Conservation (phyloP, 1,140 invertebrate genomes). For the Papilio polytes region DNA sequence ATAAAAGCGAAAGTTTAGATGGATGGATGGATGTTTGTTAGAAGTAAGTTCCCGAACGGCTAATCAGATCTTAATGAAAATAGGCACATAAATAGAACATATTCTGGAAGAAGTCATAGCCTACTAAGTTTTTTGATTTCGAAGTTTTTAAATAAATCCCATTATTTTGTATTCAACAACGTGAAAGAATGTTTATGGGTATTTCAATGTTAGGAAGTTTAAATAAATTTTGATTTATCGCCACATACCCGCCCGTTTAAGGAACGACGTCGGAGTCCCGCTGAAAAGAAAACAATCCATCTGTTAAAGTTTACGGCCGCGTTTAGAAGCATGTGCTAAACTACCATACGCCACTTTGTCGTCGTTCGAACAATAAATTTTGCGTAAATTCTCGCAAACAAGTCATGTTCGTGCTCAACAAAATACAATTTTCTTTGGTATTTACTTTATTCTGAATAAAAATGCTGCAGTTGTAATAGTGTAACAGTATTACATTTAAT, state of each 20-base stretch:
- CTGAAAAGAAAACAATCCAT: conserved; percentile 31
- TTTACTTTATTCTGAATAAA: not conserved
- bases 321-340: conserved; percentile 31
- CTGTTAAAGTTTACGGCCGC: conserved; percentile 25
- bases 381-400: not conserved
- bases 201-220: conserved; percentile 18
- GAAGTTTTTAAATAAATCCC: not conserved
- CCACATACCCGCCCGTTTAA: conserved; percentile 13
- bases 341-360: conserved; percentile 5
- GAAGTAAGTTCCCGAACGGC: too few relatives aligned
- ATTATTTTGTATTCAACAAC: conserved; percentile 12
- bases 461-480: not conserved
- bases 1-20: too few relatives aligned
- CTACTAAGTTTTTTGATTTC: too few relatives aligned
- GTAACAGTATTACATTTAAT: too few relatives aligned
- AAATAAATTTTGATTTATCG: conserved; percentile 35
- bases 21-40: too few relatives aligned
- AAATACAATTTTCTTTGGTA: not conserved
- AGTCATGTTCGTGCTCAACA: not conserved
- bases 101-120: too few relatives aligned
- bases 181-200: conserved; percentile 7
- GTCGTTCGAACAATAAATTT: not conserved
- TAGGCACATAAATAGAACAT: too few relatives aligned
- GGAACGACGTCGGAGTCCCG: conserved; percentile 2
- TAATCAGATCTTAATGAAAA: too few relatives aligned